Conservation (phyloP, 2,797 vertebrate genomes). For the Menidia menidia region DNA sequence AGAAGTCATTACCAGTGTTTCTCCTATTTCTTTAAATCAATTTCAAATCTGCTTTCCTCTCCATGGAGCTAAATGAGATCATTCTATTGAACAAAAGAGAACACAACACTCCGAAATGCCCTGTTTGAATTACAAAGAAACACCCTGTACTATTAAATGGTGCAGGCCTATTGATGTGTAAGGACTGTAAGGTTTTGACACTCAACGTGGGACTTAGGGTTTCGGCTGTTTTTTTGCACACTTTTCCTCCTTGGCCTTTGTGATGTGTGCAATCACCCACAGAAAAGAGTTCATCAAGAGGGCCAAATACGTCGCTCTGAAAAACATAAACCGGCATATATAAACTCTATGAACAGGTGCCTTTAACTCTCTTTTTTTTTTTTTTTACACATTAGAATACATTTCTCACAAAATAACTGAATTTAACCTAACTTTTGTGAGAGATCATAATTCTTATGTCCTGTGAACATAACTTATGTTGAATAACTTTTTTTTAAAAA, state of each 20-base stretch:
- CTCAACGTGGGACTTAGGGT: background rate
- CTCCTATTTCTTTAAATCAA: background rate
- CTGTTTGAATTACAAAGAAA: background rate
- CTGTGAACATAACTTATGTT: too few relatives aligned
- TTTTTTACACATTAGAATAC: too few relatives aligned
- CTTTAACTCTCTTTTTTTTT: background rate
- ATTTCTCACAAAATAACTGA: too few relatives aligned
- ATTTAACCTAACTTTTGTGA: too few relatives aligned
- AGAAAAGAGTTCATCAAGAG: too few relatives aligned
- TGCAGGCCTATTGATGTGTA: background rate
- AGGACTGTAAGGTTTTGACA: background rate
- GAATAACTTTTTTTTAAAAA: too few relatives aligned
- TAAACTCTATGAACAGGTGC: too few relatives aligned
- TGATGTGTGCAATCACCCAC: background rate
- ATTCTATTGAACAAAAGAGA: background rate
- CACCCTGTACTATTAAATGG: background rate
- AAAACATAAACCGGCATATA: too few relatives aligned
- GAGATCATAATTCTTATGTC: too few relatives aligned
- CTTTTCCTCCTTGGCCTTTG: background rate
- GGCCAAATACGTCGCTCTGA: too few relatives aligned
- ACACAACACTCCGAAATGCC: background rate
- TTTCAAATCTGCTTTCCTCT: slow-evolving; percentile 17
- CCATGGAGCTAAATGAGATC: slow-evolving; percentile 2
- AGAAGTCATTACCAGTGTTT: background rate
- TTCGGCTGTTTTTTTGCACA: too few relatives aligned